A percentile compares a stretch with the other conserved stretches of the same genome.
Evolutionary conservation across 2,113 vertebrate genomes (phyloP).

Genomic region (Fulica atra): DNA sequence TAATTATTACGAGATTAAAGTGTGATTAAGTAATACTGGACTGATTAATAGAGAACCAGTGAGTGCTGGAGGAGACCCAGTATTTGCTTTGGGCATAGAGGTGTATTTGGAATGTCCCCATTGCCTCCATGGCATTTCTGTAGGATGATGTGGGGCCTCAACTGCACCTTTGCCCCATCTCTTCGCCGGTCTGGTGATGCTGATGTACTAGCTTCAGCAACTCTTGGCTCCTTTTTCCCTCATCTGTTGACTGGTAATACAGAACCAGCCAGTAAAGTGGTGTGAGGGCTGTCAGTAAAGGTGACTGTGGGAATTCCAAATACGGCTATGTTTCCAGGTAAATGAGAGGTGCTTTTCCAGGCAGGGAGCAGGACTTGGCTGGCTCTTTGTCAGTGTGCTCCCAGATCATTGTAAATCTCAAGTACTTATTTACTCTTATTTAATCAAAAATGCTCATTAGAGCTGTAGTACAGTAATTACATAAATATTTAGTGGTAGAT

Average conservation of each 20-base stretch:
- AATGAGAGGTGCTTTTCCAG: not conserved
- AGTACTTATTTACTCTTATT: not conserved
- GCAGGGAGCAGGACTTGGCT: not conserved
- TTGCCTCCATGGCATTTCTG: not conserved
- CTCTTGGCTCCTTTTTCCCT: not conserved
- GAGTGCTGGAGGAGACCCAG: not conserved
- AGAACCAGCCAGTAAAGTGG: not conserved
- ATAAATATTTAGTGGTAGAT: not conserved
- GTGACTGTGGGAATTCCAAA: not conserved
- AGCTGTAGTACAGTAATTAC: not conserved
- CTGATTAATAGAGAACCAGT: not conserved
- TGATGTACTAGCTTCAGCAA: not conserved
- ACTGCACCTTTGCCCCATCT: rapidly evolving
- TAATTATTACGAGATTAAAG: not conserved
- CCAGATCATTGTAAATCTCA: not conserved
- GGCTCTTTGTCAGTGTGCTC: not conserved
- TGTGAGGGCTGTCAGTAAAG: not conserved
- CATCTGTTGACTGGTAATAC: not conserved
- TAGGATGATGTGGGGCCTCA: rapidly evolving
- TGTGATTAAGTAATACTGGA: not conserved
- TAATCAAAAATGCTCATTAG: not conserved
- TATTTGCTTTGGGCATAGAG: not conserved
- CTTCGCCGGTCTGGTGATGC: not conserved
- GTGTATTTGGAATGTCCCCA: not conserved
- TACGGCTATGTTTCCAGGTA: not conserved